Base-by-base conservation (phyloP, 92 coral and sea anemone species). In the Zoanthus solanderi region DNA sequence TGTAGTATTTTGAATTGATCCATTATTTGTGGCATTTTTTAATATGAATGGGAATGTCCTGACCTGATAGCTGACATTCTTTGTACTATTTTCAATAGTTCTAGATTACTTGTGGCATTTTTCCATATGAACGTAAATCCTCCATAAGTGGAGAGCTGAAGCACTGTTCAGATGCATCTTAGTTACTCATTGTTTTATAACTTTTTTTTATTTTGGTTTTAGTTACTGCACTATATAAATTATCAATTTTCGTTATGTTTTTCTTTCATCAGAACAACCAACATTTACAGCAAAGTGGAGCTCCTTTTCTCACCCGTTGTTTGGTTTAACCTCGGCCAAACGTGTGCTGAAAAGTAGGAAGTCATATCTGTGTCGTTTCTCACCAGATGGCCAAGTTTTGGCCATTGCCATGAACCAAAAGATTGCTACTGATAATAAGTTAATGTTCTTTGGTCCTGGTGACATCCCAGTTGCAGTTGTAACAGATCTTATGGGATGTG, bases 391-490 rank as follows among this genome's bases (percentile, higher is more conserved):
- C 0, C 98, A 97, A 79, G 91, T 97, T 16, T 53, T 97, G 84
- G 99, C 98, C 16, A 87, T 95, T 72, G 98, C 96, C 50, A 89
- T 97, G 92, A 97, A 97, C 86, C 99, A 97, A 87, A 97, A 94
- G 86, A 37, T 66, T 75, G 96, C 99, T 2, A 87, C 93, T 31
- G 94, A 97, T 89, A 90, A 93, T 76, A 93, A 95, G 58, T 85
- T 97, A 78, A 90, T 97, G 95, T 95, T 95, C 85, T 95, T 90
- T 76, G 93, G 94, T 37, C 80, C 94, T 15, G 84, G 95, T 28
- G 87, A 87, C 86, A 90, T 94, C 8, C 90, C 97, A 3, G 96
- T 92, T 17, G 93, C 98, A 18, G 89, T 94, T n/a, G 79, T 97
- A 31, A 91, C 93, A 12, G 98, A 97, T 77, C 88, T 97, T 63